A percentile compares a stretch with the other conserved stretches of the same genome.
Conservation (phyloP, 92 coral and sea anemone genomes). For the Palythoa grandiflora region DNA sequence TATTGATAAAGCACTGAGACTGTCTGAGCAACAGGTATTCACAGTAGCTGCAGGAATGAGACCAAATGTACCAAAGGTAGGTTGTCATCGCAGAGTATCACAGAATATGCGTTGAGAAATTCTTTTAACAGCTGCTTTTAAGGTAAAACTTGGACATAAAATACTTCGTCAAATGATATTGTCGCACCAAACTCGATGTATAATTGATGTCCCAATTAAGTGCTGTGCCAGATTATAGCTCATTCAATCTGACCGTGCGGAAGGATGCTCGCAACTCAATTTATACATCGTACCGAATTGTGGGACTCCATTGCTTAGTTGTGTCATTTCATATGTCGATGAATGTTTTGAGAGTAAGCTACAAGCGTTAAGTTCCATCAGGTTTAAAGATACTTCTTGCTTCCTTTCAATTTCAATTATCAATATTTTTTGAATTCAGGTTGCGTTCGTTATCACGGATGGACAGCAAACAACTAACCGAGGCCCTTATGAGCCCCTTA, state of each 20-base stretch:
- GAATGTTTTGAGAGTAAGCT: not conserved
- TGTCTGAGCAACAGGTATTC: not conserved
- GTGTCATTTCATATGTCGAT: not conserved
- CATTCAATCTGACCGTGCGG: too few relatives aligned
- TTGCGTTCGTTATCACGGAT: slow-evolving; percentile 1
- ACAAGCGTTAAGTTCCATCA: not conserved
- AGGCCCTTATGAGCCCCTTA: not conserved
- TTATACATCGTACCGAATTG: too few relatives aligned
- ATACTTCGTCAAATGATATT: too few relatives aligned
- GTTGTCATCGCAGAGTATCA: not conserved
- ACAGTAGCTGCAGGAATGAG: slow-evolving; percentile 17
- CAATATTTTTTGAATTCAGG: not conserved
- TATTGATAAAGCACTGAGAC: slow-evolving; percentile 13
- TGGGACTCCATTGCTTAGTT: too few relatives aligned
- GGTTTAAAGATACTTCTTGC: too few relatives aligned
- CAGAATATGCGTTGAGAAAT: not conserved
- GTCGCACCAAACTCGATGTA: too few relatives aligned
- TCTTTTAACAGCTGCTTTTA: too few relatives aligned
- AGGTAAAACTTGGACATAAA: too few relatives aligned
- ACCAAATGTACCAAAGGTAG: slow-evolving; percentile 17
- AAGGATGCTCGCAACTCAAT: too few relatives aligned
- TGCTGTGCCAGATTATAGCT: too few relatives aligned
- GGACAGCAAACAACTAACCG: not conserved
- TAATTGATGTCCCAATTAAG: too few relatives aligned
- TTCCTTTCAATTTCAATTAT: not conserved